Evolutionary conservation across 1,140 invertebrate species (phyloP), one percentile per base, ranked within the genome.

Genomic region (Formica exsecta): DNA sequence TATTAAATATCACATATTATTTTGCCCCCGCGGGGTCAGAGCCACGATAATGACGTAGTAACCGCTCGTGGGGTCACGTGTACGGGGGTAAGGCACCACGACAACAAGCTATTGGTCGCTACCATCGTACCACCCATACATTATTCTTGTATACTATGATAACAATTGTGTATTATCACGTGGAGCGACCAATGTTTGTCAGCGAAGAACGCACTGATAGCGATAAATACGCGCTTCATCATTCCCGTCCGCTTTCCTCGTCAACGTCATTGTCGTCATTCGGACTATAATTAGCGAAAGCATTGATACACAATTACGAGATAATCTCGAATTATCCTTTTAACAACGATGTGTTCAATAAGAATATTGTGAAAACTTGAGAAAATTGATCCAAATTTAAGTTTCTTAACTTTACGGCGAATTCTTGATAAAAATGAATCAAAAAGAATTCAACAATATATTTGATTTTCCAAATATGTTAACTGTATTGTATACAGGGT

Each of bases 71-170:
- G 64, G 87, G 85, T 92, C 92, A 92, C 90, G 86, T 89, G 90
- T 79, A 88, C 75, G 84, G 90, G 92, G 92, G 92, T 92, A 92
- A 92, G 89, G 92, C 92, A 88, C 32, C n/a, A 44, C 59, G 71
- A 71, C 65, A 57, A 54, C 54, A 6, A 5, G 32, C 38, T 29
- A 92, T 92, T 92, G 89, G 92, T 80, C 64, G 3, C 2, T 7
- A 0, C 3, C 61, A 89, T 92, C 91, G 90, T 57, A 91, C 92
- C 91, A 92, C 89, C 89, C 91, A 92, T 92, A 65, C 83, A 70
- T 85, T 89, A 88, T 89, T 77, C 87, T 68, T 48, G 41, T 70
- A 75, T n/a, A 38, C 32, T 29, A 65, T 41, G 89, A 87, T 88
- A 89, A 86, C 51, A 74, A 85, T 81, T 90, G 87, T 80, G 74